Evolutionary conservation across 2,113 vertebrate species (phyloP).

Genomic region (Alligator sinensis): DNA sequence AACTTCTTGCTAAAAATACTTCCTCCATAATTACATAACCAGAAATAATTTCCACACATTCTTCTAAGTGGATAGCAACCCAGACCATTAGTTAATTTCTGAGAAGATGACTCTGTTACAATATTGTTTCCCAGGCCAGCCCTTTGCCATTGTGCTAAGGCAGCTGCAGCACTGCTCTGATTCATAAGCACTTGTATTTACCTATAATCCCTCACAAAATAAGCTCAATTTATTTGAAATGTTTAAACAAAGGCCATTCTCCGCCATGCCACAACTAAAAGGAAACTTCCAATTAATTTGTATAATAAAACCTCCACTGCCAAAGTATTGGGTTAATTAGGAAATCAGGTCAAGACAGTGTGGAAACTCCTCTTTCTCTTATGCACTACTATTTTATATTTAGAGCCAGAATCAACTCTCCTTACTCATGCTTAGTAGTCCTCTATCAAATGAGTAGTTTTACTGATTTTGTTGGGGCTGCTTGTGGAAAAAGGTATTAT

Average conservation of each 20-base stretch:
- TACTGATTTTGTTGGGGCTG: background rate
- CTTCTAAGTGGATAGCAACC: slow-evolving; percentile 10
- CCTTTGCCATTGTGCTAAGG: slow-evolving; percentile 10
- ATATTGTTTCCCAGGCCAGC: slow-evolving; percentile 11
- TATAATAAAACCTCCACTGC: background rate
- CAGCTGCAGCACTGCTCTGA: slow-evolving; percentile 38
- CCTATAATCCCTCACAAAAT: background rate
- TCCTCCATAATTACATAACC: slow-evolving; percentile 33
- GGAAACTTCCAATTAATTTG: background rate
- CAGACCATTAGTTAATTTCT: slow-evolving; percentile 23
- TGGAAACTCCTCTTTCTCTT: background rate
- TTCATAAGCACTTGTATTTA: slow-evolving; percentile 8
- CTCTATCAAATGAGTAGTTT: background rate
- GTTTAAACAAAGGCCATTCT: background rate
- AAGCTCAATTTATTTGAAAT: background rate
- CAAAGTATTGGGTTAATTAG: background rate
- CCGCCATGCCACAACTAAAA: background rate
- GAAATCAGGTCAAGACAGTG: background rate
- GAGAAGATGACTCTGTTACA: slow-evolving; percentile 17
- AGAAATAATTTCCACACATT: slow-evolving; percentile 4
- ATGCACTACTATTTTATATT: background rate
- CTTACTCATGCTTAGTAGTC: background rate
- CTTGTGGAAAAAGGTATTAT: background rate
- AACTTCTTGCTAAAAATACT: slow-evolving; percentile 45
- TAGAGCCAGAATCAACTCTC: background rate